phyloP scores from a whole-genome alignment of 2,888 invertebrate species.

The Chrysolina oricalcia region DNA sequence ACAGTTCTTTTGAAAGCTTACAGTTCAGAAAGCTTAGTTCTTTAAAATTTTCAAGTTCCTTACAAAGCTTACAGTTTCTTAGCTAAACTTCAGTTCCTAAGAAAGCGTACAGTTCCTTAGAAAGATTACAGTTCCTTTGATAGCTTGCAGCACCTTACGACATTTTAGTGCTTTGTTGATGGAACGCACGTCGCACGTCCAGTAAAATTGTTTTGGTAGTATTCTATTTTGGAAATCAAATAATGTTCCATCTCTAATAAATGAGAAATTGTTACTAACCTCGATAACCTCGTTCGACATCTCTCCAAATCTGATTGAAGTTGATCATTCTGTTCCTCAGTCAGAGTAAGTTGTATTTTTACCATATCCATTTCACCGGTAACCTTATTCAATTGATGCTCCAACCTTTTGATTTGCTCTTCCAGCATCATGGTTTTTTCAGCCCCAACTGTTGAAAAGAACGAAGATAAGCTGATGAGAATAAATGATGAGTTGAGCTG shows the following conservation, averaged over 20 bases:
- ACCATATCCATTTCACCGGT: constrained; percentile 56
- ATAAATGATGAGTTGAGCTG: background rate
- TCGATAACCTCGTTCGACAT: constrained; percentile 53
- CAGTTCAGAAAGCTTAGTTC: too few species aligned
- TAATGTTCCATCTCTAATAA: background rate
- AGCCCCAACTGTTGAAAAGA: constrained; percentile 42
- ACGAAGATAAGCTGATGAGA: background rate
- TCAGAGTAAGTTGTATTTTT: constrained; percentile 57
- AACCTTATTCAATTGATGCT: constrained; percentile 61
- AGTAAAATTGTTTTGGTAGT: too few species aligned
- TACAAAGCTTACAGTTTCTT: too few species aligned
- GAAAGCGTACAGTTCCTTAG: too few species aligned
- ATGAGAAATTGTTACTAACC: constrained; percentile 52
- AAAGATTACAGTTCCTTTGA: too few species aligned
- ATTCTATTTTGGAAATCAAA: too few species aligned
- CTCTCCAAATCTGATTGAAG: constrained; percentile 60
- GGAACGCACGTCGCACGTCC: too few species aligned
- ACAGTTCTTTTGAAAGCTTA: too few species aligned
- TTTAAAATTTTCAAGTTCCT: too few species aligned
- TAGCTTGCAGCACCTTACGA: too few species aligned
- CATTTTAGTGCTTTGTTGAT: too few species aligned
- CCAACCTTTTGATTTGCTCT: constrained; percentile 59
- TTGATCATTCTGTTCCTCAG: constrained; percentile 63
- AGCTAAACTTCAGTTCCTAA: too few species aligned
- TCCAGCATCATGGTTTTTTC: constrained; percentile 55